Evolutionary conservation across 2,888 invertebrate genomes (phyloP).

Genomic region (Hyppa rectilinea): DNA sequence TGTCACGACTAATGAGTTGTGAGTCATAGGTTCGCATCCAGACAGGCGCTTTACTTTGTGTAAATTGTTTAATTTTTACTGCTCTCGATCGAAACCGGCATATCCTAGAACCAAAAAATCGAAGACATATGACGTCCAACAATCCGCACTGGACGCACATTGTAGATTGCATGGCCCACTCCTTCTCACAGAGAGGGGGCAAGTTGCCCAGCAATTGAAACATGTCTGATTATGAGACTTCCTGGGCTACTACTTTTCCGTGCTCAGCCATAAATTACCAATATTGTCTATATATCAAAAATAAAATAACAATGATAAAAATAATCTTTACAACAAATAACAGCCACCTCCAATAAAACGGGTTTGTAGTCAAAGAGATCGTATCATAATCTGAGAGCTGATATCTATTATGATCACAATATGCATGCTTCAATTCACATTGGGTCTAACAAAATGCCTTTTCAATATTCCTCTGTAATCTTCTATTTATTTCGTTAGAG

Average conservation of each 20-base stretch:
- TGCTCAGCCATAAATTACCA: slow-evolving; percentile 11
- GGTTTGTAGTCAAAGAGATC: slow-evolving; percentile 47
- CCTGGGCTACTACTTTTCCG: background rate
- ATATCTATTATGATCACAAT: slow-evolving; percentile 57
- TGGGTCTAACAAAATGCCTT: slow-evolving; percentile 54
- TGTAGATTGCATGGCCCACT: too few relatives aligned
- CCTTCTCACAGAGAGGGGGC: too few relatives aligned
- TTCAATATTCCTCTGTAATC: slow-evolving; percentile 57
- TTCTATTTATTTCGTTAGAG: slow-evolving; percentile 48
- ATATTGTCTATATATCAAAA: slow-evolving; percentile 20
- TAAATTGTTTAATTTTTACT: too few relatives aligned
- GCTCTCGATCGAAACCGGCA: too few relatives aligned
- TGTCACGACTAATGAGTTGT: too few relatives aligned
- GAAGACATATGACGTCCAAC: too few relatives aligned
- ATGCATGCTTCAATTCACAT: slow-evolving; percentile 53
- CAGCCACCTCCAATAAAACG: slow-evolving; percentile 25
- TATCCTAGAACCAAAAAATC: too few relatives aligned
- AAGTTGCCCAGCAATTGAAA: too few relatives aligned
- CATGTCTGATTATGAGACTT: too few relatives aligned
- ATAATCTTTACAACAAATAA: slow-evolving; percentile 30
- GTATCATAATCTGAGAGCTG: slow-evolving; percentile 31
- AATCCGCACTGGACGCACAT: too few relatives aligned
- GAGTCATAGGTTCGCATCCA: too few relatives aligned
- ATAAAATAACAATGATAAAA: slow-evolving; percentile 33
- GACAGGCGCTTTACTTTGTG: too few relatives aligned